Evolutionary conservation across 2,888 invertebrate species (phyloP), one percentile per base, ranked within the genome.

Genomic region (Ormyrus rosae): DNA sequence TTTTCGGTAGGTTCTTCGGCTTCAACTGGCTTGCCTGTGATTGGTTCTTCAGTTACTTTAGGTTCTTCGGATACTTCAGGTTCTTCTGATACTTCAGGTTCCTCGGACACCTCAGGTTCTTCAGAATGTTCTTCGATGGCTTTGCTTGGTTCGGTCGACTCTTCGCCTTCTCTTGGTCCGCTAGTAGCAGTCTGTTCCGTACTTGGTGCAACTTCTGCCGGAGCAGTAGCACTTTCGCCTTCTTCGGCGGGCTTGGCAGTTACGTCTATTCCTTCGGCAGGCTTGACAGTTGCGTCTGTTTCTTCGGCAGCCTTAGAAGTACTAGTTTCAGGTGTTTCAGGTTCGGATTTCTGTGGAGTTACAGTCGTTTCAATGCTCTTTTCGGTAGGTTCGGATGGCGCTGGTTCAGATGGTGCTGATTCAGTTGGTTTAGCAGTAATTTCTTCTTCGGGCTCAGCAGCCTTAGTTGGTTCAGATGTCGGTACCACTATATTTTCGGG

Each of bases 381-480:
- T 78, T 83, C 84, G 51, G 70, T 75, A 10, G 80, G 11, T 72
- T 69, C 68, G 46, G 63, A 63, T 46, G 77, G 7, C 53, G 64
- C 61, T 72, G 82, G 58, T 77, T 82, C 80, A 51, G 63, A 63
- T 46, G 77, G 8, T 56, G 64, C 61, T 72, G 82, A 63, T 77
- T 82, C 80, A 78, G 83, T 74, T 45, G 84, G 70, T 72, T 82
- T 82, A 34, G 71, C 65, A 53, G 80, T 78, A 81, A 80, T 73
- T 70, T 75, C 80, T 60, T 72, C 78, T 60, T 50, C 19, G 46
- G 46, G 11, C 6, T 67, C 71, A 58, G 75, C 61, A 73, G 48
- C 55, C 64, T 75, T 69, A 45, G 56, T 63, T 10, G 78, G 46
- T 72, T 50, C 67, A 64, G 63, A 46, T 51, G 64, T 58, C 48